Conservation (phyloP, 2,888 invertebrate species). For the Sceliomorpha sp. region DNA sequence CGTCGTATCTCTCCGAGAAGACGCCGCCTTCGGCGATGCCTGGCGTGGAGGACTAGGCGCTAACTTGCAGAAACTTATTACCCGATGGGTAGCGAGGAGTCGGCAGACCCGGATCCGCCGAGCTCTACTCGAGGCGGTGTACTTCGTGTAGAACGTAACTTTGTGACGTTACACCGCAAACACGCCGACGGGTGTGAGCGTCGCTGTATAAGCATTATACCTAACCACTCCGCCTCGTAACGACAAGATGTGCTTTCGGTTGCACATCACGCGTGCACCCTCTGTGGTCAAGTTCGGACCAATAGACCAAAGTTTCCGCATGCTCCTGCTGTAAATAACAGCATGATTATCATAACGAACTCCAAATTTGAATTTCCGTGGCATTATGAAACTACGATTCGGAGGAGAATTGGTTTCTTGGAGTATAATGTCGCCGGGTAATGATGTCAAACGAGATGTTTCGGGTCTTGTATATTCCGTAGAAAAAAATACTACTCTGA, state of each 20-base stretch:
- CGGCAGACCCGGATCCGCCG: constrained; percentile 53
- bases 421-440: too few relatives aligned
- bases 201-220: constrained; percentile 73
- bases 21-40: constrained; percentile 53
- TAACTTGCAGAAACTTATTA: constrained; percentile 68
- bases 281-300: constrained; percentile 66
- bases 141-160: constrained; percentile 68
- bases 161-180: constrained; percentile 76
- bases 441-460: too few relatives aligned
- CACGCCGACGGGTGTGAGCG: constrained; percentile 72
- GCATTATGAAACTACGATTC: constrained; percentile 22
- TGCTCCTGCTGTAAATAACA: constrained; percentile 10
- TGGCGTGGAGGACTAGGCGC: constrained; percentile 51
- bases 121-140: constrained; percentile 61
- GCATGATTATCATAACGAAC: constrained; percentile 40
- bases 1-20: constrained; percentile 48
- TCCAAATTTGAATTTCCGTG: constrained; percentile 41
- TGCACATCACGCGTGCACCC: constrained; percentile 67
- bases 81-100: constrained; percentile 59
- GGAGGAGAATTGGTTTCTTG: constrained; percentile 29
- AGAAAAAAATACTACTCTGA: too few relatives aligned
- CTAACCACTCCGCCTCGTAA: constrained; percentile 73
- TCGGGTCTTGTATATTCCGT: too few relatives aligned
- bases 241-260: constrained; percentile 75
- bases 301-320: constrained; percentile 27